phyloP scores from a whole-genome alignment of 2,888 invertebrate species.

The Agriopis aurantiaria region DNA sequence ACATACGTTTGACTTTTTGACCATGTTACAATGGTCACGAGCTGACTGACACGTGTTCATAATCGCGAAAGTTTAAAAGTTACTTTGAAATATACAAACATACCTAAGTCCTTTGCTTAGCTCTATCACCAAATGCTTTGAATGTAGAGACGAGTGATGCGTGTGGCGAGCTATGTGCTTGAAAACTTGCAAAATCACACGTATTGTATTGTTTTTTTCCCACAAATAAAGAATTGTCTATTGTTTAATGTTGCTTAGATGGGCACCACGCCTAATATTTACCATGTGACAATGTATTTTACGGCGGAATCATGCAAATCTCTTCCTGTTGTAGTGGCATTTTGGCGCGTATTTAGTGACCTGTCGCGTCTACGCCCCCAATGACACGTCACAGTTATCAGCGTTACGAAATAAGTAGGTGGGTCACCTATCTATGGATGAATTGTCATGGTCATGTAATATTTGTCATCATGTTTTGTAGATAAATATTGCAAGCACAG shows the following conservation, averaged over 20 bases:
- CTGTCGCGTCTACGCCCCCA: conserved; percentile 34
- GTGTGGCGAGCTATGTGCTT: too few relatives aligned
- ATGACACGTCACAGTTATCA: conserved; percentile 15
- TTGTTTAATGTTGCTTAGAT: neutral
- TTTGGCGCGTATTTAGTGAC: conserved; percentile 27
- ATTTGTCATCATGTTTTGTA: neutral
- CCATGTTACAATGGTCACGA: too few relatives aligned
- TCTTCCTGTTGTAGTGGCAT: conserved; percentile 41
- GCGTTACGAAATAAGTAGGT: neutral
- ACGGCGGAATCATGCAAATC: conserved; percentile 26
- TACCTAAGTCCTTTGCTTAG: too few relatives aligned
- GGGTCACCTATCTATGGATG: neutral
- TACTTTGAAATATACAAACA: too few relatives aligned
- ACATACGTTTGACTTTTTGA: too few relatives aligned
- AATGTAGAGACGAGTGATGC: neutral
- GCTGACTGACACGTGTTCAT: too few relatives aligned
- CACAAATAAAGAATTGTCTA: neutral
- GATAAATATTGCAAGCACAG: too few relatives aligned
- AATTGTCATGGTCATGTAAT: conserved; percentile 4
- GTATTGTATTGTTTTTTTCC: too few relatives aligned
- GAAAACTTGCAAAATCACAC: too few relatives aligned
- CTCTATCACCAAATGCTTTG: neutral
- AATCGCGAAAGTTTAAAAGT: too few relatives aligned
- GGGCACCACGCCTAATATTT: conserved; percentile 1
- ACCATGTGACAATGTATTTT: conserved; percentile 21